phyloP scores from a whole-genome alignment of 2,888 invertebrate species.

The Papilio demoleus region DNA sequence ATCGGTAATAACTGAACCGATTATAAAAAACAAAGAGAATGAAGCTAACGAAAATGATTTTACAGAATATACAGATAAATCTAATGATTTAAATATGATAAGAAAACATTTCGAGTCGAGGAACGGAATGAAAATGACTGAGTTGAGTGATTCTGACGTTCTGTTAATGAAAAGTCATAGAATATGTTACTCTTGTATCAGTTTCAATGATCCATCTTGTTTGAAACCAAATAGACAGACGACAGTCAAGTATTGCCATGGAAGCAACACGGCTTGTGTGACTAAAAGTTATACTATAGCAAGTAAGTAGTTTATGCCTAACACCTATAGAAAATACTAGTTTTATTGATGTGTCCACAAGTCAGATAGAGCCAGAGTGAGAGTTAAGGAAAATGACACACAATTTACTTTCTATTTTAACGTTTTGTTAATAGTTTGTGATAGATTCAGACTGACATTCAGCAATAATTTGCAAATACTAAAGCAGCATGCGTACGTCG shows the following conservation, averaged over 20 bases:
- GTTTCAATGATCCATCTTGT: constrained; percentile 62
- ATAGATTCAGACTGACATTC: no score
- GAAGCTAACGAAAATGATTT: not conserved
- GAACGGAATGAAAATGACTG: constrained; percentile 51
- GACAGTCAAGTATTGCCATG: constrained; percentile 68
- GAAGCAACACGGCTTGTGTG: constrained; percentile 61
- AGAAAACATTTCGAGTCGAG: constrained; percentile 50
- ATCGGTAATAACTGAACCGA: not conserved
- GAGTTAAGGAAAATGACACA: no score
- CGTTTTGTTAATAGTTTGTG: no score
- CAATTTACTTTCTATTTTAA: no score
- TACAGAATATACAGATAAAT: constrained; percentile 8
- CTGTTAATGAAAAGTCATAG: constrained; percentile 54
- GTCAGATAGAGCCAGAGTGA: no score
- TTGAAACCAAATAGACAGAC: constrained; percentile 62
- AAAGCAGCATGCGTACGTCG: no score
- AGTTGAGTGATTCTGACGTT: constrained; percentile 47
- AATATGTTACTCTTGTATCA: constrained; percentile 71
- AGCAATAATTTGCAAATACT: no score
- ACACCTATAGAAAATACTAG: not conserved
- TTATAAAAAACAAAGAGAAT: not conserved
- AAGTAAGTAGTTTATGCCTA: constrained; percentile 51
- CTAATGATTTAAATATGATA: not conserved
- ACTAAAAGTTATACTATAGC: constrained; percentile 59
- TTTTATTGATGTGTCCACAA: not conserved